Conservation (phyloP, 2,797 vertebrate species). For the Macrochelys suwanniensis region DNA sequence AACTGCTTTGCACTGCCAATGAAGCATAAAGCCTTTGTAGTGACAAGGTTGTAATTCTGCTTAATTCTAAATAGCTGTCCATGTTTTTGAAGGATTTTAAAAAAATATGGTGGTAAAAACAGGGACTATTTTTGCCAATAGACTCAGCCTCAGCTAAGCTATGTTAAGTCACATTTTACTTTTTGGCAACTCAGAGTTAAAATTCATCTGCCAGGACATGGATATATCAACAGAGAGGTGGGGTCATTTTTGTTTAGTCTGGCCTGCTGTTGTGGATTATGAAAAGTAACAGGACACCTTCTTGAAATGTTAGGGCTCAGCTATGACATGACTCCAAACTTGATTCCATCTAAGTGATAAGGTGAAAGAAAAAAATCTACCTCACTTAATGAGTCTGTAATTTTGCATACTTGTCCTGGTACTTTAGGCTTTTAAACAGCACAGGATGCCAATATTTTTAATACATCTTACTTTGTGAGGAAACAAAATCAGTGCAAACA, state of each 20-base stretch:
- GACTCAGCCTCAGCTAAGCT: background rate
- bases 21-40: background rate
- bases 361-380: background rate
- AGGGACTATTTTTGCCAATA: background rate
- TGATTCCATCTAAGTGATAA: background rate
- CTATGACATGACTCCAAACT: background rate
- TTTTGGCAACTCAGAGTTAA: background rate
- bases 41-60: background rate
- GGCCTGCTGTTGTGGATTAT: accelerated
- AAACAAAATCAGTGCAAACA: background rate
- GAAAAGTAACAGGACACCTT: background rate
- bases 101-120: background rate
- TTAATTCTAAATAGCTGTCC: background rate
- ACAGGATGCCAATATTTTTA: background rate
- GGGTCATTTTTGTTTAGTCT: background rate
- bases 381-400: background rate
- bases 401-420: accelerated
- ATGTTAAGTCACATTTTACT: background rate
- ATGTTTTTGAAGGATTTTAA: background rate
- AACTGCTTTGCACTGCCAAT: background rate
- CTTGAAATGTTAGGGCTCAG: background rate
- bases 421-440: background rate
- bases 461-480: background rate
- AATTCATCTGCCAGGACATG: background rate
- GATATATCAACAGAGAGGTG: background rate